These are phyloP conservation scores for Epizoanthus fatuus DNA, from an alignment of 92 coral and sea anemone genomes.

Conservation along the genomic window DNA sequence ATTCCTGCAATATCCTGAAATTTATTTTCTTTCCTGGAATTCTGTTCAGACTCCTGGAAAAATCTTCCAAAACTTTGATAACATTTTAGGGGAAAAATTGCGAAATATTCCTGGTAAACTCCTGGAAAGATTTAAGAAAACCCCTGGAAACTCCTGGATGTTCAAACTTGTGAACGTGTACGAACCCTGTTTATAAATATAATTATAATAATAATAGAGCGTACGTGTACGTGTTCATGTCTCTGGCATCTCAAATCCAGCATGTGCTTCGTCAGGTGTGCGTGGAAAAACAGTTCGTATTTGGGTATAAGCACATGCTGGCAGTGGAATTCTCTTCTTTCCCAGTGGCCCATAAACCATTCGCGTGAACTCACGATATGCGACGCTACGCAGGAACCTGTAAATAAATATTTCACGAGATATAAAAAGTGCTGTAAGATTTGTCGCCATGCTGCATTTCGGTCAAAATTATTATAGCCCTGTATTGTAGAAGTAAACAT, in stretches of 20 bases:
- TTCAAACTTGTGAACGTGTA: not conserved
- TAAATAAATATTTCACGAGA: not conserved
- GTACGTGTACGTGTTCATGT: not conserved
- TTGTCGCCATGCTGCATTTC: not conserved
- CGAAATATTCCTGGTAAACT: too few relatives aligned
- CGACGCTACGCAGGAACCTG: constrained; percentile 19
- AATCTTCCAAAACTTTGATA: too few relatives aligned
- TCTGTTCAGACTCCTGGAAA: too few relatives aligned
- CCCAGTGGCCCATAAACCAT: constrained; percentile 34
- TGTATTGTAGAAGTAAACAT: not conserved
- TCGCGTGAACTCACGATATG: constrained; percentile 24
- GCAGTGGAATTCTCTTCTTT: constrained; percentile 45
- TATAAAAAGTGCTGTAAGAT: not conserved
- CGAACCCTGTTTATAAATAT: not conserved
- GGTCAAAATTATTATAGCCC: not conserved
- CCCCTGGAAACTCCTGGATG: not conserved
- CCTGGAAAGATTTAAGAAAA: not conserved
- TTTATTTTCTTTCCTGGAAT: too few relatives aligned
- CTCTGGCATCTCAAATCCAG: constrained; percentile 41
- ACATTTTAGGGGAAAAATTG: too few relatives aligned
- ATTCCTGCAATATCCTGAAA: too few relatives aligned
- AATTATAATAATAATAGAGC: not conserved
- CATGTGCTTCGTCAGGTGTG: constrained; percentile 16
- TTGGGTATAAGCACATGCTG: constrained; percentile 31
- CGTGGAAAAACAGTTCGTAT: constrained; percentile 33